Base-by-base conservation (phyloP, 92 coral and sea anemone species). In the Bergia sp. region DNA sequence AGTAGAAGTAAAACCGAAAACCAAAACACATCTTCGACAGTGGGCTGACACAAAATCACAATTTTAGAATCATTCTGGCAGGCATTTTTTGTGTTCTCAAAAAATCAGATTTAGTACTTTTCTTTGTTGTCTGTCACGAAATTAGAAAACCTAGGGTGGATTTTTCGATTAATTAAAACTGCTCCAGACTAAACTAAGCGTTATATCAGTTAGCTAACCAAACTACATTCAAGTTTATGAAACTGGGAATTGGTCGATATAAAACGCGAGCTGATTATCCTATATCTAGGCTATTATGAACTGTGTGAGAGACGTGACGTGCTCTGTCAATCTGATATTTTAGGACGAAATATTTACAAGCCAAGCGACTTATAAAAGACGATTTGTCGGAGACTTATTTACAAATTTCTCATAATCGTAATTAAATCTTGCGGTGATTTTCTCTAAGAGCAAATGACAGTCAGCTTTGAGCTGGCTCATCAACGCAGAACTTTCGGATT, bases 101-200 rank as follows among this genome's bases (percentile, higher is more conserved):
- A 82, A 42, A 82, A 47, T 45, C 75, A 29, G 7, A 15, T 37
- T 69, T 71, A 67, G 79, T 84, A 72, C 87, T 45, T 69, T 69
- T 82, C 50, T 83, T 69, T 84, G 78, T 69, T 84, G 78, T 44
- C 77, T 73, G 78, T 69, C 87, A 83, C 77, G 78, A 67, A 83
- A 84, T n/a, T 71, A 45, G 49, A 20, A 83, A 42, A 83, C 42
- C 49, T 39, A 5, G 53, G 39, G 55, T 82, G 44, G 50, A 15
- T 85, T 44, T 37, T 49, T 40, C 53, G 65, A 85, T 72, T 91
- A 91, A 88, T 91, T 91, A 85, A 85, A 69, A 55, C 73, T 67
- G 57, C 72, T 85, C 74, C 64, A 71, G 43, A 58, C 82, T 77
- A 79, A 85, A 80, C 88, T 61, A 75, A 41, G 87, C 21, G 57